Percentiles rank a stretch among this genome's conserved stretches.
These are phyloP conservation scores for Rhabdophis nuchalis DNA, from an alignment of 2,797 vertebrate species.

Conservation along the genomic window DNA sequence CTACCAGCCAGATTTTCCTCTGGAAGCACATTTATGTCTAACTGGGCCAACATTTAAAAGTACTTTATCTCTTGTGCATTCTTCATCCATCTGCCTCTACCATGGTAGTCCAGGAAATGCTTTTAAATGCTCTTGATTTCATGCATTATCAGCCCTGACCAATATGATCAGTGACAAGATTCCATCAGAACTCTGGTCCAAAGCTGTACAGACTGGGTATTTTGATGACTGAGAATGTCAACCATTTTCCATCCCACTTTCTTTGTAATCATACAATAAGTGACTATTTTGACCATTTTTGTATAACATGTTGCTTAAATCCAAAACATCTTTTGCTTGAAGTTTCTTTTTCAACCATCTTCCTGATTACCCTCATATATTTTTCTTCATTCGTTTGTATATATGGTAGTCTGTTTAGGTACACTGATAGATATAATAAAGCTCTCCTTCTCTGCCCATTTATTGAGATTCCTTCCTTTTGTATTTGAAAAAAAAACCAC, in stretches of 20 bases:
- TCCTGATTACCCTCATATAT: neutral
- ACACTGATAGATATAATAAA: neutral
- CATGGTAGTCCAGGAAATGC: neutral
- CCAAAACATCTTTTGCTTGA: neutral
- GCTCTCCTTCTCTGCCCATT: neutral
- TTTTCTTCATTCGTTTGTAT: neutral
- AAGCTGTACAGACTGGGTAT: neutral
- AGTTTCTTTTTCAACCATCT: neutral
- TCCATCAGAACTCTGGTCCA: neutral
- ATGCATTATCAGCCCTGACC: neutral
- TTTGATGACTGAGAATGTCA: neutral
- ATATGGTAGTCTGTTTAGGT: neutral
- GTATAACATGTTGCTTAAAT: neutral
- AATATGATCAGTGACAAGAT: neutral
- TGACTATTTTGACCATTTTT: neutral
- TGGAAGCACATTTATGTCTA: too few species aligned
- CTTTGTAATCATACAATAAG: neutral
- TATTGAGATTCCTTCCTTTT: neutral
- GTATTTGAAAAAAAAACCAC: neutral
- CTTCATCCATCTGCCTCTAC: neutral
- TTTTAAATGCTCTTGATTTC: neutral
- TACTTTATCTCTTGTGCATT: neutral
- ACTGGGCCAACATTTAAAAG: neutral
- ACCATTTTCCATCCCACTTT: neutral
- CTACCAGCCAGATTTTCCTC: neutral